Evolutionary conservation across 2,113 vertebrate species (phyloP).

Genomic region (Neolamprologus variostigma): DNA sequence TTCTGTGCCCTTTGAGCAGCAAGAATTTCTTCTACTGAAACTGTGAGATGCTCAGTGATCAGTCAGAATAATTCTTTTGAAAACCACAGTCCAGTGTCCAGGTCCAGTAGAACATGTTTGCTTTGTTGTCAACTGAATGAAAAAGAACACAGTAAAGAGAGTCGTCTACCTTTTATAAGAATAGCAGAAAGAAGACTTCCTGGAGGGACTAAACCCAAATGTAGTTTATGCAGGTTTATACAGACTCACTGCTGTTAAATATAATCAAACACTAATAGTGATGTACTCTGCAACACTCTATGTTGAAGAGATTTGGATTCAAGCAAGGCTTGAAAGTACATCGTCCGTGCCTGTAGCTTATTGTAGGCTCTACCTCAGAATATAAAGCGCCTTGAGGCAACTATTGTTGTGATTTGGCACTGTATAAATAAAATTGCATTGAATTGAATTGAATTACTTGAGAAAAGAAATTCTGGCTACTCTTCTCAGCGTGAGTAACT

Average conservation of each 20-base stretch:
- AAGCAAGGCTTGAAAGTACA: neutral
- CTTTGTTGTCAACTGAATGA: neutral
- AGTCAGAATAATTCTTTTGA: neutral
- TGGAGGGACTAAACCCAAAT: neutral
- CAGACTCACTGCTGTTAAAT: neutral
- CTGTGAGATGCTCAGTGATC: neutral
- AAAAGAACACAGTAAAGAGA: neutral
- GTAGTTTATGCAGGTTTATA: neutral
- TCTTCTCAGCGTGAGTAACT: neutral
- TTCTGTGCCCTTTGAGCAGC: neutral
- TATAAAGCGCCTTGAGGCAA: neutral
- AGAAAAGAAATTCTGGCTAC: neutral
- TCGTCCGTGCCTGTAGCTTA: neutral
- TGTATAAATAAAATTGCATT: neutral
- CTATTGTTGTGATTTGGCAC: neutral
- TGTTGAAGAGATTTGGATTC: neutral
- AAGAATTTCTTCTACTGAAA: fast-evolving
- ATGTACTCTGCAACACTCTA: neutral
- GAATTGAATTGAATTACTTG: neutral
- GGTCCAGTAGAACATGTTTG: neutral
- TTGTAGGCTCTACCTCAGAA: neutral
- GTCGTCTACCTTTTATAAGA: neutral
- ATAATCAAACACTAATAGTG: neutral
- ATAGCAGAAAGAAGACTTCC: neutral
- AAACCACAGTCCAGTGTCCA: neutral